These are phyloP conservation scores for Euschistus heros DNA, from an alignment of 1,140 invertebrate species.

Conservation along the genomic window DNA sequence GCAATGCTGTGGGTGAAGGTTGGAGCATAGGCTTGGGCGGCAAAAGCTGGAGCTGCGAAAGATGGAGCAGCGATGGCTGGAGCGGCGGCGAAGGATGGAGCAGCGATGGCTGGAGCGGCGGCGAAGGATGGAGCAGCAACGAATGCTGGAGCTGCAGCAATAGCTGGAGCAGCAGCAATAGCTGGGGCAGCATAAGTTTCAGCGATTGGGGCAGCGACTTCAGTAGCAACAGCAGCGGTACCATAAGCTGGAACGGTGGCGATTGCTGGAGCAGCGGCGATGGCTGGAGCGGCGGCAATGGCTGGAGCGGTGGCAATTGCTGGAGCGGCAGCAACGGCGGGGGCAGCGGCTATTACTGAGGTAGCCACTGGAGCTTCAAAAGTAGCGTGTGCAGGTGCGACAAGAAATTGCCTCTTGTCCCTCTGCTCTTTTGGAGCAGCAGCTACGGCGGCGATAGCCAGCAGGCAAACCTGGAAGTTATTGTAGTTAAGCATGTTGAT, in stretches of 20 bases:
- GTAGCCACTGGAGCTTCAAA: constrained; percentile 36
- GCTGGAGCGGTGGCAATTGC: background rate
- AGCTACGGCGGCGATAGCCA: constrained; percentile 20
- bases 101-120: constrained; percentile 41
- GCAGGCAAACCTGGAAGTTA: no score
- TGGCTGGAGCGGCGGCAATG: constrained; percentile 21
- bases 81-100: constrained; percentile 24
- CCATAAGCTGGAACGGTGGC: constrained; percentile 38
- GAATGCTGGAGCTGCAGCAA: constrained; percentile 33
- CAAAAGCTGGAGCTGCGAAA: no score
- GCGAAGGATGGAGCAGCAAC: constrained; percentile 39
- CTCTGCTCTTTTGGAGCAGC: constrained; percentile 14
- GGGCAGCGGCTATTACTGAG: constrained; percentile 36
- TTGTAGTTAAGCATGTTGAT: no score
- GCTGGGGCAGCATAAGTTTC: constrained; percentile 39
- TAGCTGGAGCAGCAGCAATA: constrained; percentile 34
- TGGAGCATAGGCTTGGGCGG: no score
- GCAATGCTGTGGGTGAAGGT: no score
- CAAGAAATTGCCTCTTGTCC: constrained; percentile 31
- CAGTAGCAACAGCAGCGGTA: constrained; percentile 34
- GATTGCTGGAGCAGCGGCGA: constrained; percentile 29
- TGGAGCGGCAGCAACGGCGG: constrained; percentile 34
- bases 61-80: constrained; percentile 29
- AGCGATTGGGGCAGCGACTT: constrained; percentile 38
- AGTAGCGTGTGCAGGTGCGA: constrained; percentile 37